Percentiles rank a stretch among this genome's conserved stretches.
Evolutionary conservation across 1,140 invertebrate species (phyloP).

Genomic region (Mizuhopecten yessoensis): DNA sequence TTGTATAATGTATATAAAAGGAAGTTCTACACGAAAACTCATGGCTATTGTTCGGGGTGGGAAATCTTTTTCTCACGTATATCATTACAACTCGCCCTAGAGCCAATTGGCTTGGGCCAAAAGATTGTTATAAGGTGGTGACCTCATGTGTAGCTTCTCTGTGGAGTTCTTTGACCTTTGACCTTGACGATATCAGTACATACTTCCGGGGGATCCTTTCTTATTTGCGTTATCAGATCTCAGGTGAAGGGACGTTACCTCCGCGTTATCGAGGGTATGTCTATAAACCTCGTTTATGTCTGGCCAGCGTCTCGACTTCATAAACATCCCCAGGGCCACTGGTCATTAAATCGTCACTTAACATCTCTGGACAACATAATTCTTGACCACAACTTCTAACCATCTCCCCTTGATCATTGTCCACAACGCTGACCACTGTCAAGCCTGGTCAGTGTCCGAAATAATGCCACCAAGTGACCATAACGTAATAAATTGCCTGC

Average conservation of each 20-base stretch:
- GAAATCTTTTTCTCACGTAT: not conserved
- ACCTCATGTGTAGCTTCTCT: not conserved
- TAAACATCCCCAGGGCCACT: slow-evolving; percentile 23
- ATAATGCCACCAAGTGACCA: not conserved
- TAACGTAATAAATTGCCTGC: not conserved
- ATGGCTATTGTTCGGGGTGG: not conserved
- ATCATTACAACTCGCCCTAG: not conserved
- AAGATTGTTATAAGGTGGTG: not conserved
- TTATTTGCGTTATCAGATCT: slow-evolving; percentile 34
- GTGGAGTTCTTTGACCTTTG: not conserved
- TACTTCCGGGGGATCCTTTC: not conserved
- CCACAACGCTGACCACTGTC: not conserved
- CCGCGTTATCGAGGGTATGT: not conserved
- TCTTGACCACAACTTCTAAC: not conserved
- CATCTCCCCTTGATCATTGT: slow-evolving; percentile 4
- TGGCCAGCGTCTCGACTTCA: slow-evolving; percentile 28
- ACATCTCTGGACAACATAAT: slow-evolving; percentile 34
- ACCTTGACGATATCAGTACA: not conserved
- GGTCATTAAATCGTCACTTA: slow-evolving; percentile 7
- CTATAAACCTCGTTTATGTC: slow-evolving; percentile 6
- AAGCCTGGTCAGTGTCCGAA: not conserved
- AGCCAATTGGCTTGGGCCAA: not conserved
- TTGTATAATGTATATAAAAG: too few relatives aligned
- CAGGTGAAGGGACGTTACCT: not conserved
- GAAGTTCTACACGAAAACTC: not conserved